Conservation (phyloP, 2,797 vertebrate species). For the Mormyrops attenuatus region DNA sequence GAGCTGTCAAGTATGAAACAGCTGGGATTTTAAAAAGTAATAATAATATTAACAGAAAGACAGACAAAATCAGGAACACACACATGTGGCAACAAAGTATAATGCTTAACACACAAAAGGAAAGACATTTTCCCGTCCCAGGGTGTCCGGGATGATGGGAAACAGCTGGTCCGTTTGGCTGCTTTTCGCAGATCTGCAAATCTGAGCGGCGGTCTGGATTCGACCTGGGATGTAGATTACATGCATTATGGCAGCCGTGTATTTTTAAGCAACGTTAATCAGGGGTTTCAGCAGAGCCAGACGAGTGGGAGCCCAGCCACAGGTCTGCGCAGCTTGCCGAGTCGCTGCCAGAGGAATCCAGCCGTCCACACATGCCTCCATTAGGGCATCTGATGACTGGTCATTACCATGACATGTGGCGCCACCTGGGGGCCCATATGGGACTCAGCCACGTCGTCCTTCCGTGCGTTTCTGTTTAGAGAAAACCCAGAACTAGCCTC, state of each 20-base stretch:
- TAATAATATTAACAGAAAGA: neutral
- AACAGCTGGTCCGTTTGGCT: neutral
- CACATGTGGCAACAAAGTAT: neutral
- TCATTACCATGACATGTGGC: neutral
- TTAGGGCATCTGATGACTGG: neutral
- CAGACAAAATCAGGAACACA: neutral
- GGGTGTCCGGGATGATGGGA: neutral
- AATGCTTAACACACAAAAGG: neutral
- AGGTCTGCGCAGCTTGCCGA: neutral
- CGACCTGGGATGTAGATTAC: neutral
- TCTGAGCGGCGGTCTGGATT: neutral
- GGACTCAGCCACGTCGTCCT: neutral
- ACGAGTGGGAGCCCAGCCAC: neutral
- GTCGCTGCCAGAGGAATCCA: neutral
- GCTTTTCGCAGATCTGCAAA: neutral
- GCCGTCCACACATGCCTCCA: neutral
- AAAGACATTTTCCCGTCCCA: neutral
- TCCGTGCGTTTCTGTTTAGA: neutral
- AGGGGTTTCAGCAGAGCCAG: neutral
- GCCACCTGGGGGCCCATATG: neutral
- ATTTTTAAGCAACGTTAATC: neutral
- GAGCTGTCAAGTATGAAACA: neutral
- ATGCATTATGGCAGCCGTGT: neutral
- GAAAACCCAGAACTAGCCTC: neutral
- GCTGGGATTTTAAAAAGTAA: neutral